phyloP scores from a whole-genome alignment of 2,113 vertebrate genomes.

The Acrocephalus arundinaceus region DNA sequence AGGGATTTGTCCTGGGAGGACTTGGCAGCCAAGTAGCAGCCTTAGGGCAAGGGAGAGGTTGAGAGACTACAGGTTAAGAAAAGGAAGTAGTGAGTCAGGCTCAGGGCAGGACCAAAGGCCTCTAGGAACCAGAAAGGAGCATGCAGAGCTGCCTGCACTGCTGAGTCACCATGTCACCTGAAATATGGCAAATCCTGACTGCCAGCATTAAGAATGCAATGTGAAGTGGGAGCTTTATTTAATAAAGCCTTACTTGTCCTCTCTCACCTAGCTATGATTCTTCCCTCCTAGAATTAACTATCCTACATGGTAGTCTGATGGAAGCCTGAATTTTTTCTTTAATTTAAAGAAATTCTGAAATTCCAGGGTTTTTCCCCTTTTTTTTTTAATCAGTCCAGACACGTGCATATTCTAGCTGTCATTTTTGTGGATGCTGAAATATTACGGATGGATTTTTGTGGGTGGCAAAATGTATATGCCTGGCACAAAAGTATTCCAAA shows the following conservation, averaged over 20 bases:
- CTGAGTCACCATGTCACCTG: not conserved
- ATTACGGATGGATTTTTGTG: not conserved
- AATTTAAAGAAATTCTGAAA: not conserved
- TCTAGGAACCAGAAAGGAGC: not conserved
- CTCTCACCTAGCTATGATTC: not conserved
- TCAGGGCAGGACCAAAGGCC: not conserved
- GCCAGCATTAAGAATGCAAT: not conserved
- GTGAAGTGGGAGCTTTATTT: not conserved
- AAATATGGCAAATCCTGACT: not conserved
- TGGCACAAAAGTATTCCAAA: not conserved
- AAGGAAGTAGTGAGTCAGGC: not conserved
- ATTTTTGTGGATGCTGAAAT: not conserved
- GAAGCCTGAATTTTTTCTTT: not conserved
- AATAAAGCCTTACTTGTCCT: not conserved
- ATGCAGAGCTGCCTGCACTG: not conserved
- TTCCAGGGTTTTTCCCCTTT: accelerated
- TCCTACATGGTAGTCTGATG: not conserved
- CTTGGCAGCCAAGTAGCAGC: not conserved
- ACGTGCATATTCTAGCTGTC: not conserved
- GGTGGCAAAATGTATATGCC: not conserved
- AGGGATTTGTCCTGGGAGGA: not conserved
- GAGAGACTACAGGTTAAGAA: not conserved
- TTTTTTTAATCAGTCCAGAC: not conserved
- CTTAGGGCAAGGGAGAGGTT: not conserved
- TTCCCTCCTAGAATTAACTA: not conserved